These are phyloP conservation scores for Helleia helle DNA, from an alignment of 2,888 invertebrate genomes.

Conservation along the genomic window DNA sequence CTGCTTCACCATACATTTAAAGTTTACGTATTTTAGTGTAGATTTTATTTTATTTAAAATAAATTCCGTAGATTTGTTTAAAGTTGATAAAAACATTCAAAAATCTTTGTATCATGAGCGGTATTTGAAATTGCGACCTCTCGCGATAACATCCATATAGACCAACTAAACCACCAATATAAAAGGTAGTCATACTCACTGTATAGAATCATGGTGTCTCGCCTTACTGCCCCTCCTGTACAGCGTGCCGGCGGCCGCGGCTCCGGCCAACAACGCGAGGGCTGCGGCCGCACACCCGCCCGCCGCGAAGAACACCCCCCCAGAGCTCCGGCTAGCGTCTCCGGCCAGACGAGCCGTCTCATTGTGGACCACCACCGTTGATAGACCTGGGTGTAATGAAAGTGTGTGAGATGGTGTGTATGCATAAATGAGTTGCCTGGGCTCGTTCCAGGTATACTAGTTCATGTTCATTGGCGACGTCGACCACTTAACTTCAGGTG, in stretches of 20 bases:
- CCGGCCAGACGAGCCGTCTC: constrained; percentile 82
- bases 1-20: too few species aligned
- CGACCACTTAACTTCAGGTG: too few species aligned
- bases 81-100: too few species aligned
- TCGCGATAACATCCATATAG: neutral
- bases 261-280: constrained; percentile 76
- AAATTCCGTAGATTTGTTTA: too few species aligned
- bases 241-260: constrained; percentile 79
- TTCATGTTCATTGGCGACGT: too few species aligned
- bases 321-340: constrained; percentile 76
- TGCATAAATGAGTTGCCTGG: too few species aligned
- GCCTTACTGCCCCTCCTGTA: constrained; percentile 79
- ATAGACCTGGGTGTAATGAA: constrained; percentile 33
- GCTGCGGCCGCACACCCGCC: constrained; percentile 87
- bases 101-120: too few species aligned
- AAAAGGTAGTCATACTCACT: constrained; percentile 54
- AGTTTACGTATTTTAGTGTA: too few species aligned
- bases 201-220: constrained; percentile 78
- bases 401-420: too few species aligned
- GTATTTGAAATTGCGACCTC: too few species aligned
- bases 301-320: constrained; percentile 83
- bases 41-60: too few species aligned
- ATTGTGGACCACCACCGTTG: constrained; percentile 76
- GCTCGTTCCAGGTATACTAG: too few species aligned
- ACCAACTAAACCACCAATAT: neutral